phyloP scores from a whole-genome alignment of 2,113 vertebrate species.

The Oncorhynchus masou region DNA sequence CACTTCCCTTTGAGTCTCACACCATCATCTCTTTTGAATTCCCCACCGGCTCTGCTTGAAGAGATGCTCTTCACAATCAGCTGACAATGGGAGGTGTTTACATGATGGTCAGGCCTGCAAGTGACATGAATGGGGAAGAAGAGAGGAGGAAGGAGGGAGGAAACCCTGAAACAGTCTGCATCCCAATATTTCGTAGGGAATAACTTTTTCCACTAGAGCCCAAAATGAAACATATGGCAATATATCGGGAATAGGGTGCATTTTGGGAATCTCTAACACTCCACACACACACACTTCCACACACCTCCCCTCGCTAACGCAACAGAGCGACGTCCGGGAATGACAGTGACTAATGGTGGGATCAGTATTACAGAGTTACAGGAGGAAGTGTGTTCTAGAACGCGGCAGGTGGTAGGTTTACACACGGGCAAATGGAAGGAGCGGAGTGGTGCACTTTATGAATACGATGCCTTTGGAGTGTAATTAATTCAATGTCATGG shows the following conservation, averaged over 20 bases:
- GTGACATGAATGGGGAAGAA: constrained; percentile 33
- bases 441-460: not conserved
- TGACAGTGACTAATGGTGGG: constrained; percentile 68
- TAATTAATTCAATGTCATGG: constrained; percentile 14
- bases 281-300: constrained; percentile 12
- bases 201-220: too few relatives aligned
- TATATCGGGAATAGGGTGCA: not conserved
- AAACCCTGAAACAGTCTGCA: constrained; percentile 21
- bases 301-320: constrained; percentile 33
- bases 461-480: constrained; percentile 19
- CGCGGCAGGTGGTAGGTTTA: constrained; percentile 36
- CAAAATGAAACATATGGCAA: too few relatives aligned
- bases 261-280: constrained; percentile 19
- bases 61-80: constrained; percentile 57
- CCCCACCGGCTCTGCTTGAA: constrained; percentile 48
- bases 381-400: constrained; percentile 27
- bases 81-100: constrained; percentile 61
- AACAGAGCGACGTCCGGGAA: constrained; percentile 52
- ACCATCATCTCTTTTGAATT: constrained; percentile 55
- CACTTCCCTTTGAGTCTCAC: constrained; percentile 56
- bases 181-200: too few relatives aligned
- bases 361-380: constrained; percentile 57
- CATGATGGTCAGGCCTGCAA: constrained; percentile 26
- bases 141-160: constrained; percentile 26
- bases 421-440: not conserved